Evolutionary conservation across 2,797 vertebrate species (phyloP).

Genomic region (Sitta carolinensis): DNA sequence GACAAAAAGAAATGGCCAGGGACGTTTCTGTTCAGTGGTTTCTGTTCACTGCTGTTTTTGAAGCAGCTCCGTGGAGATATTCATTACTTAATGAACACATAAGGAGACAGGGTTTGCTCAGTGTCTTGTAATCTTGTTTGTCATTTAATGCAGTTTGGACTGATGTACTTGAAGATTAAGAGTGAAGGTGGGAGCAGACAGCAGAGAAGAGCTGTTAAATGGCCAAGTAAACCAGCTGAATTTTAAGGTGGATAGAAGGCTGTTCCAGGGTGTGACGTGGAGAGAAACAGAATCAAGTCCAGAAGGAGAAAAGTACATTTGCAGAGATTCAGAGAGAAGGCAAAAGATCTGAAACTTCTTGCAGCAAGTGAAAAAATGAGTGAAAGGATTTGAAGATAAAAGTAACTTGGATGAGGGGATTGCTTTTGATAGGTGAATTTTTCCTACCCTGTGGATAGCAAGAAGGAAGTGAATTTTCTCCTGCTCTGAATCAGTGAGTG

Average conservation of each 20-base stretch:
- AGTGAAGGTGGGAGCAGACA: constrained; percentile 25
- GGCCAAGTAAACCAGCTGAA: constrained; percentile 33
- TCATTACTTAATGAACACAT: neutral
- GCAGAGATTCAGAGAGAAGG: neutral
- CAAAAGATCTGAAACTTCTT: neutral
- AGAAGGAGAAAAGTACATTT: neutral
- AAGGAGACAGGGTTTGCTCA: neutral
- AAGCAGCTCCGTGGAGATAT: neutral
- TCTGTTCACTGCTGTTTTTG: neutral
- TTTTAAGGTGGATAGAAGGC: constrained; percentile 17
- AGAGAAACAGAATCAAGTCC: neutral
- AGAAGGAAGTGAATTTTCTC: neutral
- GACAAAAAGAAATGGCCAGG: neutral
- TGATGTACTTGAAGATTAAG: constrained; percentile 38
- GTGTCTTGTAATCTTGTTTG: neutral
- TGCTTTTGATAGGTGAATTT: neutral
- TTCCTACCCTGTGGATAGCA: neutral
- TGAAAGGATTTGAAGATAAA: neutral
- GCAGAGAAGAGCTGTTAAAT: constrained; percentile 17
- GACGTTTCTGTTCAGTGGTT: neutral
- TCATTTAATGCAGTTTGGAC: constrained; percentile 34
- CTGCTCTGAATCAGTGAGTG: neutral
- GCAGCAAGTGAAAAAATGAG: neutral
- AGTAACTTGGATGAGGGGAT: neutral
- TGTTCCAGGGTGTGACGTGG: neutral